Conservation (phyloP, 2,888 invertebrate species). For the Ferdinandea cuprea region DNA sequence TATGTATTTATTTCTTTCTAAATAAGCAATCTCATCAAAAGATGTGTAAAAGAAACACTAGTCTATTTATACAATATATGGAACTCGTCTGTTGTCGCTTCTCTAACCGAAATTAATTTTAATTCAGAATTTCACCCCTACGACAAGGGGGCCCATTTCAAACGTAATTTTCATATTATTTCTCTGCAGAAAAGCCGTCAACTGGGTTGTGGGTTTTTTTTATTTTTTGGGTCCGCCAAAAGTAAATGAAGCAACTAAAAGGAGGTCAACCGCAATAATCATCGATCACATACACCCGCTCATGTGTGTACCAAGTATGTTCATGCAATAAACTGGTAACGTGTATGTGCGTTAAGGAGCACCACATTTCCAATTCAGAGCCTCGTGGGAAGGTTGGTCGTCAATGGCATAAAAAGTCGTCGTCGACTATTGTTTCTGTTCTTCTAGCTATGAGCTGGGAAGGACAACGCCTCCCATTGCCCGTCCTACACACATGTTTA, state of each 20-base stretch:
- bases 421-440: conserved; percentile 62
- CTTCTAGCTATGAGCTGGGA: conserved; percentile 34
- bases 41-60: too few relatives aligned
- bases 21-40: too few relatives aligned
- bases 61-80: too few relatives aligned
- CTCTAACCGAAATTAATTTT: background rate
- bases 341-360: conserved; percentile 46
- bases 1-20: too few relatives aligned
- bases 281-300: conserved; percentile 63
- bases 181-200: conserved; percentile 1
- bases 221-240: conserved; percentile 19
- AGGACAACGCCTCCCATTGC: conserved; percentile 42
- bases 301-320: background rate
- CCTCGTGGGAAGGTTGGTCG: conserved; percentile 59
- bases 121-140: background rate
- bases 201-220: too few relatives aligned
- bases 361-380: conserved; percentile 46
- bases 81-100: too few relatives aligned
- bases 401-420: conserved; percentile 51
- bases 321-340: conserved; percentile 15
- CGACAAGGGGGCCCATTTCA: background rate
- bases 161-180: conserved; percentile 32
- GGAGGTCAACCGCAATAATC: conserved; percentile 73
- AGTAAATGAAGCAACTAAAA: conserved; percentile 70
- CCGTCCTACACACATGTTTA: conserved; percentile 36